Conservation (phyloP, 2,797 vertebrate species). For the Enteromius treurensis region DNA sequence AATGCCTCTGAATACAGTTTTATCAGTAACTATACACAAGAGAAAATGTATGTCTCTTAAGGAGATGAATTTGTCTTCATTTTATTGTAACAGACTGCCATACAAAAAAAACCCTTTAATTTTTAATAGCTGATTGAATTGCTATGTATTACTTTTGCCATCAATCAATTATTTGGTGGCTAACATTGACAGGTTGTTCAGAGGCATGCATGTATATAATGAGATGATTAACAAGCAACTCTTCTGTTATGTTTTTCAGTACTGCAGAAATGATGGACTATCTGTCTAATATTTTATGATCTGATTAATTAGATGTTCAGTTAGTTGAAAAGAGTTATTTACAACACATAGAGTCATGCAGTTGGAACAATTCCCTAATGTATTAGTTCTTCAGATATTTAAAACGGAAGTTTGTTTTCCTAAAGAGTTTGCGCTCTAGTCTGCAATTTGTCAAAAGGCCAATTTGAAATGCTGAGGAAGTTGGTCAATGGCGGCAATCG, state of each 20-base stretch:
- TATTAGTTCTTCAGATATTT: not conserved
- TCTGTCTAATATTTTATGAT: slow-evolving; percentile 6
- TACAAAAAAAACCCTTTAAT: slow-evolving; percentile 4
- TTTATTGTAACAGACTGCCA: not conserved
- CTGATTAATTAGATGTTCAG: slow-evolving; percentile 30
- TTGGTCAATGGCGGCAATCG: not conserved
- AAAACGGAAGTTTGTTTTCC: not conserved
- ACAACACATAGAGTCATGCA: slow-evolving; percentile 1
- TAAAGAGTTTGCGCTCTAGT: slow-evolving; percentile 7
- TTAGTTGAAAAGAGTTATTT: not conserved
- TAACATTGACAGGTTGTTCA: slow-evolving; percentile 32
- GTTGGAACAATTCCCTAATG: not conserved
- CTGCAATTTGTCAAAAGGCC: slow-evolving; percentile 1
- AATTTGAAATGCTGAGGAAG: slow-evolving; percentile 10
- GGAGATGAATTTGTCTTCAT: not conserved
- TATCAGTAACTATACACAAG: not conserved
- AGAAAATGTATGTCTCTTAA: slow-evolving; percentile 11
- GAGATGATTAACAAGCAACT: slow-evolving; percentile 21
- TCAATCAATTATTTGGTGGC: slow-evolving; percentile 15
- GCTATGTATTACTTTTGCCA: not conserved
- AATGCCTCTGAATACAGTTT: slow-evolving; percentile 8
- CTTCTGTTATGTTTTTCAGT: slow-evolving; percentile 11
- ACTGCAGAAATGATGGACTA: slow-evolving; percentile 15
- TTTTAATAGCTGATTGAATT: slow-evolving; percentile 22
- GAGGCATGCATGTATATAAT: slow-evolving; percentile 33